phyloP scores from a whole-genome alignment of 2,113 vertebrate genomes.

The Sinocyclocheilus grahami region DNA sequence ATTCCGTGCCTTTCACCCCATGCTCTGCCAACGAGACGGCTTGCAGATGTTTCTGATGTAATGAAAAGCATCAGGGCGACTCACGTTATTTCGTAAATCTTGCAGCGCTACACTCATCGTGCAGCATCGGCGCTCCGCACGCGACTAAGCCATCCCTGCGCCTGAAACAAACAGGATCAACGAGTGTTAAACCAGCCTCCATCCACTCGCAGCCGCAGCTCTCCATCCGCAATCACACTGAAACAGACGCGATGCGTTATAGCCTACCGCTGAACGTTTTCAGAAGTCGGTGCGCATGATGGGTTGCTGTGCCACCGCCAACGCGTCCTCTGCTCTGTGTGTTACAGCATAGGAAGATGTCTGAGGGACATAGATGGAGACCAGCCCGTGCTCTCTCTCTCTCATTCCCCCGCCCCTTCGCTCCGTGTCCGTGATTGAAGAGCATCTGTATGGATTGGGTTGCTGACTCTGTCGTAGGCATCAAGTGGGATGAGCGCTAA shows the following conservation, averaged over 20 bases:
- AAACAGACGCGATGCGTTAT: slow-evolving; percentile 1
- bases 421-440: slow-evolving; percentile 20
- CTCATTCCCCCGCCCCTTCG: not conserved
- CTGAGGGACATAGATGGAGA: slow-evolving; percentile 41
- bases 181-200: not conserved
- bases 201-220: not conserved
- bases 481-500: not conserved
- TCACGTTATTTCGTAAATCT: slow-evolving; percentile 67
- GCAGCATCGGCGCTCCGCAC: slow-evolving; percentile 51
- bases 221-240: not conserved
- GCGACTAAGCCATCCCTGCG: slow-evolving; percentile 52
- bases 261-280: slow-evolving; percentile 23
- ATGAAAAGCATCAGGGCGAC: slow-evolving; percentile 35
- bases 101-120: slow-evolving; percentile 69
- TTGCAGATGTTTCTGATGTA: not conserved
- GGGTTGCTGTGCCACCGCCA: slow-evolving; percentile 20
- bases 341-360: slow-evolving; percentile 31
- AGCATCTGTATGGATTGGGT: not conserved
- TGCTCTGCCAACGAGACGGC: not conserved
- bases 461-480: slow-evolving; percentile 7
- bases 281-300: slow-evolving; percentile 35
- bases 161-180: slow-evolving; percentile 39
- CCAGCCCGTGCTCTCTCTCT: slow-evolving; percentile 21
- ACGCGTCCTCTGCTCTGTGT: slow-evolving; percentile 24
- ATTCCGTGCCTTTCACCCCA: not conserved